Conservation (phyloP, 2,888 invertebrate genomes). For the Hyposoter didymator region DNA sequence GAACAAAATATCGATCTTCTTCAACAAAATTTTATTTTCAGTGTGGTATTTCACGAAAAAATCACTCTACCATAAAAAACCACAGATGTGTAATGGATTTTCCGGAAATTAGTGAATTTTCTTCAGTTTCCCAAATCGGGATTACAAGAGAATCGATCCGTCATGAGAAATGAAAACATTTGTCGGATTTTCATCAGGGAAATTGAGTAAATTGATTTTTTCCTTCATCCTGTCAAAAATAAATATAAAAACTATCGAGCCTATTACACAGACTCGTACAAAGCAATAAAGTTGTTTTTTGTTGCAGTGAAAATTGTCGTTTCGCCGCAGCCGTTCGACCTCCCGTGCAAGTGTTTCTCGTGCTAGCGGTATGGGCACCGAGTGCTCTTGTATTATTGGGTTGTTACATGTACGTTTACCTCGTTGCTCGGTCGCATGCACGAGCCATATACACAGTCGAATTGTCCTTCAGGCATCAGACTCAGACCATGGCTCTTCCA, state of each 20-base stretch:
- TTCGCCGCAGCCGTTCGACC: slow-evolving; percentile 85
- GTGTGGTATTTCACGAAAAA: too few species aligned
- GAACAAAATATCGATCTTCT: too few species aligned
- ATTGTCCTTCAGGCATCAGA: slow-evolving; percentile 85
- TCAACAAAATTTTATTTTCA: too few species aligned
- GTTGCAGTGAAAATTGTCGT: slow-evolving; percentile 84
- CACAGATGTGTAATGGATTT: too few species aligned
- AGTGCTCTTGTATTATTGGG: slow-evolving; percentile 86
- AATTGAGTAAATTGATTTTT: neutral
- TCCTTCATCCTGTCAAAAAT: neutral
- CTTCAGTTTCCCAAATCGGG: too few species aligned
- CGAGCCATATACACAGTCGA: slow-evolving; percentile 87
- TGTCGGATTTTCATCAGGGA: too few species aligned
- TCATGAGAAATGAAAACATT: too few species aligned
- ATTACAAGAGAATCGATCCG: too few species aligned
- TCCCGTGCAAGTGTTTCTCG: slow-evolving; percentile 86
- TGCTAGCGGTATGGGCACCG: slow-evolving; percentile 87
- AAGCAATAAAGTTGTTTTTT: slow-evolving; percentile 29
- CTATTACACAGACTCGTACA: neutral
- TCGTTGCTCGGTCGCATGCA: slow-evolving; percentile 87
- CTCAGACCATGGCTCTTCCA: slow-evolving; percentile 84
- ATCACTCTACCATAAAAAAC: too few species aligned
- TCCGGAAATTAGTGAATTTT: too few species aligned
- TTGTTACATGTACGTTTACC: slow-evolving; percentile 88
- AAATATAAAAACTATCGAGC: neutral